Conservation (phyloP, 1,140 invertebrate species). For the Triops longicaudatus region DNA sequence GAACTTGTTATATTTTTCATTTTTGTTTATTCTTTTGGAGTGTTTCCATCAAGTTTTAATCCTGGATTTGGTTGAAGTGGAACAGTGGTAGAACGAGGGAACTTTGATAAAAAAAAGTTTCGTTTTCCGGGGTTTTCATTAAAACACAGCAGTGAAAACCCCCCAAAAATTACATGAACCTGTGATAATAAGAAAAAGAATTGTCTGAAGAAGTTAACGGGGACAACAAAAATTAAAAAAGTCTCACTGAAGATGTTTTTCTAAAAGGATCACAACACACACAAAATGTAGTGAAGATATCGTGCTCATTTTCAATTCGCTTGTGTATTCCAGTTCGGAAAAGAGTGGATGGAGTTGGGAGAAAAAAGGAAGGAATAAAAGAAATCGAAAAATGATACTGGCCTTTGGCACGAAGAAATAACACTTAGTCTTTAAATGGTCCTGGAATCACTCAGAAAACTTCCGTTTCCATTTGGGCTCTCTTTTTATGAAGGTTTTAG, state of each 20-base stretch:
- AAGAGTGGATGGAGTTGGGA: not conserved
- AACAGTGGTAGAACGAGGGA: too few relatives aligned
- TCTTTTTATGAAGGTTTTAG: not conserved
- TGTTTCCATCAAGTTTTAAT: not conserved
- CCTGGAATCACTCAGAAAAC: not conserved
- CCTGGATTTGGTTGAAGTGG: too few relatives aligned
- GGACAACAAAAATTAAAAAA: not conserved
- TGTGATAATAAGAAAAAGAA: not conserved
- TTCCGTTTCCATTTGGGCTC: not conserved
- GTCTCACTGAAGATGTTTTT: not conserved
- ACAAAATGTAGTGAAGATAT: not conserved
- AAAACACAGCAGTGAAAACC: too few relatives aligned
- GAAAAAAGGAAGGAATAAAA: not conserved
- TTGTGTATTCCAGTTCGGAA: not conserved
- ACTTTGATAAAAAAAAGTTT: too few relatives aligned
- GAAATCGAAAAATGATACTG: not conserved
- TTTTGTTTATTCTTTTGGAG: not conserved
- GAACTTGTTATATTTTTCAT: not conserved
- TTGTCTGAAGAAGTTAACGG: not conserved
- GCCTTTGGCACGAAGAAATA: not conserved
- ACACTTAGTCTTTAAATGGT: not conserved
- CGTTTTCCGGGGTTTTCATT: too few relatives aligned
- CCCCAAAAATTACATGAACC: not conserved
- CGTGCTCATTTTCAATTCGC: conserved; percentile 10
- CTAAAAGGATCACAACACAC: not conserved